Percentiles rank a stretch among this genome's conserved stretches.
Conservation (phyloP, 1,140 invertebrate genomes). For the Temnothorax nylanderi region DNA sequence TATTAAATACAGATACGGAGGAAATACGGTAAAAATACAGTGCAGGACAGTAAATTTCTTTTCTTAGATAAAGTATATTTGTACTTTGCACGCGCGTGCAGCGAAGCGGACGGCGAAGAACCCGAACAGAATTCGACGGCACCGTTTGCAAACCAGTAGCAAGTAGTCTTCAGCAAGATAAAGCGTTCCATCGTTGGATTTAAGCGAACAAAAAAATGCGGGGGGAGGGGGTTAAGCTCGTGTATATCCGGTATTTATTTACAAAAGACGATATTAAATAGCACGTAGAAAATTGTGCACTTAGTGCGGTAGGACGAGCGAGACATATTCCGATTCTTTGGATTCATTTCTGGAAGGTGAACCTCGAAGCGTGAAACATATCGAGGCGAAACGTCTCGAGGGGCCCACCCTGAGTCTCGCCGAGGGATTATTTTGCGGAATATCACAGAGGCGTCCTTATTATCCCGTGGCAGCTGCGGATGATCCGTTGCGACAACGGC, state of each 20-base stretch:
- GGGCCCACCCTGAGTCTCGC: conserved; percentile 57
- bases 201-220: not conserved
- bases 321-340: not conserved
- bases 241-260: not conserved
- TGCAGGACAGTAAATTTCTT: conserved; percentile 5
- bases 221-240: not conserved
- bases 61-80: conserved; percentile 19
- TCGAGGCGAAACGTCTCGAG: not conserved
- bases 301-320: not conserved
- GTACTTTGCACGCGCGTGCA: conserved; percentile 10
- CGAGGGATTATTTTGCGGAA: conserved; percentile 63
- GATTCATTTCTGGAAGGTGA: conserved; percentile 16
- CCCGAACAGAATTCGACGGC: not conserved
- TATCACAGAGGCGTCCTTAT: conserved; percentile 37
- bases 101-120: not conserved
- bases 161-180: not conserved
- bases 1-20: not conserved
- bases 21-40: conserved; percentile 8
- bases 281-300: not conserved
- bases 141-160: not conserved
- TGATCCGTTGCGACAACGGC: conserved; percentile 77
- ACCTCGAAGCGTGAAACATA: conserved; percentile 35
- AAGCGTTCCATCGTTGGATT: not conserved
- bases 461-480: conserved; percentile 75
- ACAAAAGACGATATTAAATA: conserved; percentile 23